phyloP scores from a whole-genome alignment of 1,140 invertebrate species.

The Drosophila melanica region DNA sequence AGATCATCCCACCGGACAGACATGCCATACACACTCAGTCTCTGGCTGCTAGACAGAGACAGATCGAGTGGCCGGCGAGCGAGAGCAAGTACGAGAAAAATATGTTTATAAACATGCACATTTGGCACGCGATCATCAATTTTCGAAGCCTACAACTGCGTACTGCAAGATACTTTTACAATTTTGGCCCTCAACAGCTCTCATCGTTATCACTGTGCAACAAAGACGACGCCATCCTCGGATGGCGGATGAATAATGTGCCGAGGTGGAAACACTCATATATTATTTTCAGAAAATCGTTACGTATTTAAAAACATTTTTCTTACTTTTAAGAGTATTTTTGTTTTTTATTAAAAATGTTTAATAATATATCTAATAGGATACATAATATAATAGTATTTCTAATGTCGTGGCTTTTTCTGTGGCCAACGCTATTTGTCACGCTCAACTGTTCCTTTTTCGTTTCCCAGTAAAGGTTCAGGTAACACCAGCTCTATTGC shows the following conservation, averaged over 20 bases:
- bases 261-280: slow-evolving; percentile 32
- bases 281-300: slow-evolving; percentile 12
- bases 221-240: slow-evolving; percentile 29
- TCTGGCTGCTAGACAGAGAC: background rate
- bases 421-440: background rate
- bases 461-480: background rate
- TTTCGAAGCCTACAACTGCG: slow-evolving; percentile 65
- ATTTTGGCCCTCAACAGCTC: slow-evolving; percentile 51
- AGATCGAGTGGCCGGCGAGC: slow-evolving; percentile 3
- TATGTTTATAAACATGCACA: slow-evolving; percentile 81
- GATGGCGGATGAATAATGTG: slow-evolving; percentile 34
- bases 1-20: slow-evolving; percentile 75
- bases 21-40: slow-evolving; percentile 31
- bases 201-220: slow-evolving; percentile 39
- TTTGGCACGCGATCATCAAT: slow-evolving; percentile 81
- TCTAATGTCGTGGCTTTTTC: background rate
- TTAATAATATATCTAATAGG: too few species aligned
- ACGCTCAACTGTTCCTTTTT: background rate
- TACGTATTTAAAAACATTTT: slow-evolving; percentile 5
- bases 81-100: slow-evolving; percentile 52
- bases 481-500: background rate
- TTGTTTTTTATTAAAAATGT: background rate
- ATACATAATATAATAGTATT: background rate
- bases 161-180: slow-evolving; percentile 67
- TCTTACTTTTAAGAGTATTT: background rate